phyloP scores from a whole-genome alignment of 2,797 vertebrate species.

The Pseudochirops corinnae region DNA sequence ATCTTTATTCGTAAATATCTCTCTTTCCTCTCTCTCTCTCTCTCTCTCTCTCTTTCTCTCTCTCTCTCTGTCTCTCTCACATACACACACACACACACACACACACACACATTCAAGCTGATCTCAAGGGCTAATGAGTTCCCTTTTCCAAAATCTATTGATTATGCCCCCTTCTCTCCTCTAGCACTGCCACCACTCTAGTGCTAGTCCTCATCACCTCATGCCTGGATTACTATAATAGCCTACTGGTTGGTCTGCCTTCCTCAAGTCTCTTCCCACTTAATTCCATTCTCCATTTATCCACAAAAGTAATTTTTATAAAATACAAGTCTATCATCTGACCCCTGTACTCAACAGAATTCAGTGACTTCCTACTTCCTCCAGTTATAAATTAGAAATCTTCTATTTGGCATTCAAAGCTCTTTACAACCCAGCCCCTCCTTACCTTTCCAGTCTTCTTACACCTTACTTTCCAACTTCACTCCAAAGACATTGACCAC shows the following conservation, averaged over 20 bases:
- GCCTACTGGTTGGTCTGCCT: not conserved
- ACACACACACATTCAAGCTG: not conserved
- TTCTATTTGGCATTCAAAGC: no score
- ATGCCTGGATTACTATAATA: no score
- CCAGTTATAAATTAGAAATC: no score
- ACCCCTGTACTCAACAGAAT: not conserved
- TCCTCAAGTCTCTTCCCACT: not conserved
- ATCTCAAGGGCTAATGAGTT: not conserved
- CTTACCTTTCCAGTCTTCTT: no score
- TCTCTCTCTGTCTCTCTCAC: not conserved
- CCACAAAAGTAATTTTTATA: not conserved
- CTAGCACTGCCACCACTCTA: not conserved
- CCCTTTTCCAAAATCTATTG: not conserved
- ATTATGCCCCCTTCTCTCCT: no score
- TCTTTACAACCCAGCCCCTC: no score
- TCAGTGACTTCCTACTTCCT: no score
- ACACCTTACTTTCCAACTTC: no score
- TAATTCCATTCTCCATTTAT: not conserved
- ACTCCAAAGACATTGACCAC: not conserved
- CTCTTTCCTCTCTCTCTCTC: not conserved
- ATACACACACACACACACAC: not conserved
- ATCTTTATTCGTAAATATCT: not conserved
- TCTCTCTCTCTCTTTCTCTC: no score
- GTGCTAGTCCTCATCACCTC: not conserved
- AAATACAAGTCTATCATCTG: not conserved